These are phyloP conservation scores for Melanotaenia pygmaea DNA, from an alignment of 2,797 vertebrate genomes.

Conservation along the genomic window DNA sequence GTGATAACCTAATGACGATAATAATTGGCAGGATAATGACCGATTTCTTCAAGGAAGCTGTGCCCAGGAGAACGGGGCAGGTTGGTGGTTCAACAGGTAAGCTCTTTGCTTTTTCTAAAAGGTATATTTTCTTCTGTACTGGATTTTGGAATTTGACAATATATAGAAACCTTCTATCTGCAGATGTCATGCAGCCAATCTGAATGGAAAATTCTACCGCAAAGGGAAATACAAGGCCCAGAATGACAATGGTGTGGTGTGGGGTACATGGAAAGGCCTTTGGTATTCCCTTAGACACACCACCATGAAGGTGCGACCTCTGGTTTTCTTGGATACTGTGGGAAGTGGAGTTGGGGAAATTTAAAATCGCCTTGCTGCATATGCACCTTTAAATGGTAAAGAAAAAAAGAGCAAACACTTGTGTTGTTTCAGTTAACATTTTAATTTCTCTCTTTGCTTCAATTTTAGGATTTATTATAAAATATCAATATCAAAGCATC, in stretches of 20 bases:
- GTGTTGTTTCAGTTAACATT: slow-evolving; percentile 28
- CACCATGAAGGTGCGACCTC: slow-evolving; percentile 89
- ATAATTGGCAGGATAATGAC: slow-evolving; percentile 85
- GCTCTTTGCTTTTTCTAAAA: slow-evolving; percentile 3
- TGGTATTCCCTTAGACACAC: slow-evolving; percentile 93
- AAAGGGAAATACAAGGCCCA: slow-evolving; percentile 83
- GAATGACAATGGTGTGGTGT: slow-evolving; percentile 88
- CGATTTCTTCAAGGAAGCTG: slow-evolving; percentile 88
- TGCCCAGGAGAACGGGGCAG: slow-evolving; percentile 86
- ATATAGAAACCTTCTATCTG: neutral
- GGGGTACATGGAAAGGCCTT: slow-evolving; percentile 88
- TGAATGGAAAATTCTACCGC: slow-evolving; percentile 89
- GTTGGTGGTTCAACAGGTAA: slow-evolving; percentile 96
- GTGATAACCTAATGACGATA: neutral
- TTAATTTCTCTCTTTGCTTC: slow-evolving; percentile 37
- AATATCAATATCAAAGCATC: slow-evolving; percentile 5
- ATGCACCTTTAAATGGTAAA: neutral
- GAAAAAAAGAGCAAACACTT: neutral
- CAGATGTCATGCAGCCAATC: slow-evolving; percentile 90
- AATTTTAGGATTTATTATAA: slow-evolving; percentile 17
- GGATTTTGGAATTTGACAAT: neutral
- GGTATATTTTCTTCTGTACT: neutral
- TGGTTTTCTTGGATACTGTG: slow-evolving; percentile 80
- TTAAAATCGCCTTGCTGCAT: slow-evolving; percentile 29
- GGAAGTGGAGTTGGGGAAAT: slow-evolving; percentile 85